Percentiles rank a stretch among this genome's conserved stretches.
Evolutionary conservation across 2,113 vertebrate genomes (phyloP).

Genomic region (Balaenoptera acutorostrata): DNA sequence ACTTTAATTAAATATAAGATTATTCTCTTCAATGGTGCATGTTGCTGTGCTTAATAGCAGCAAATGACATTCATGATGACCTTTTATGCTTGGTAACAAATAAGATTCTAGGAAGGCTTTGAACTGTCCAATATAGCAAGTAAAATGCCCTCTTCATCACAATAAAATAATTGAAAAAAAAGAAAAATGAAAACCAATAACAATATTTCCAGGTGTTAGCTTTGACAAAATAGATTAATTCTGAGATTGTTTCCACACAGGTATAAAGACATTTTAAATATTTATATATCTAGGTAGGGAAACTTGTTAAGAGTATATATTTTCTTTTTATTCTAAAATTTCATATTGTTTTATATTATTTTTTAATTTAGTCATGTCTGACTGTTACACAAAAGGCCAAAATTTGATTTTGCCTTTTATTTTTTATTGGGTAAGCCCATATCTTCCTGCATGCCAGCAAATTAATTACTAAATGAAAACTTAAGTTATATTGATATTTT

Average conservation of each 20-base stretch:
- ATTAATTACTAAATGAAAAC: neutral
- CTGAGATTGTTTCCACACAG: neutral
- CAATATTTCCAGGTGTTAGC: neutral
- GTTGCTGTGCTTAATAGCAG: slow-evolving; percentile 49
- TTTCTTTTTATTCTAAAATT: neutral
- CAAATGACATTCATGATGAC: slow-evolving; percentile 50
- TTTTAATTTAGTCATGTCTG: neutral
- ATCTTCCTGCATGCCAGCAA: neutral
- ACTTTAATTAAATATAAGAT: slow-evolving; percentile 62
- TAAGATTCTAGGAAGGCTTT: slow-evolving; percentile 25
- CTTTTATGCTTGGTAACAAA: slow-evolving; percentile 55
- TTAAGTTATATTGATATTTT: neutral
- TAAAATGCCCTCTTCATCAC: neutral
- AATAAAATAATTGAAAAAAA: neutral
- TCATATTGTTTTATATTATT: neutral
- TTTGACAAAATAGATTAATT: neutral
- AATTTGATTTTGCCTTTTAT: neutral
- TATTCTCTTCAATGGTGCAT: slow-evolving; percentile 42
- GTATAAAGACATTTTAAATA: neutral
- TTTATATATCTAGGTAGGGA: neutral
- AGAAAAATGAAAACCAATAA: neutral
- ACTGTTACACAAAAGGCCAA: neutral
- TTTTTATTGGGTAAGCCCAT: neutral
- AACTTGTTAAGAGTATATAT: neutral
- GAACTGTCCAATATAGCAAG: neutral